Percentiles rank a stretch among this genome's conserved stretches.
Conservation (phyloP, 2,888 invertebrate genomes). For the Lycia hirtaria region DNA sequence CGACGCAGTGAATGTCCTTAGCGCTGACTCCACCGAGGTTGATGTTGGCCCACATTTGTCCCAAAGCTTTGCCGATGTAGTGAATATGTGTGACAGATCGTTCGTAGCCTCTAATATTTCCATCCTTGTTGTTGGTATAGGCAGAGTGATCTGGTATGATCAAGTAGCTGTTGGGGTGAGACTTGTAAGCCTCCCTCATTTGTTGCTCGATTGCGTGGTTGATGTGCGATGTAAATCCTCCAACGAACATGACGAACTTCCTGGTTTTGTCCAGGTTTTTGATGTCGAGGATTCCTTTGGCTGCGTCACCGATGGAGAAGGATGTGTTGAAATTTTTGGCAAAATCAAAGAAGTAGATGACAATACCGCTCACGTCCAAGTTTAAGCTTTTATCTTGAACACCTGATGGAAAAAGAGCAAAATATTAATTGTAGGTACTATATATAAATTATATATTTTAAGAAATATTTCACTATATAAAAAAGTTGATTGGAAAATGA, state of each 20-base stretch:
- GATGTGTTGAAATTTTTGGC: constrained; percentile 51
- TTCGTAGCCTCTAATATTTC: constrained; percentile 69
- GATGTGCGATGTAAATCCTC: constrained; percentile 73
- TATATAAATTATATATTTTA: background rate
- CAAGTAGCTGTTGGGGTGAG: constrained; percentile 69
- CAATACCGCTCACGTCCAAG: constrained; percentile 64
- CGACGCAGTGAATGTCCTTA: constrained; percentile 71
- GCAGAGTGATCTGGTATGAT: constrained; percentile 77
- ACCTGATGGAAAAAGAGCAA: constrained; percentile 52
- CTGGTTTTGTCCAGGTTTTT: constrained; percentile 59
- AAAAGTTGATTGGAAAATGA: background rate
- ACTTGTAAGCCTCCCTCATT: constrained; percentile 65
- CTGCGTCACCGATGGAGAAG: constrained; percentile 62
- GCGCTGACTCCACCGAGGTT: constrained; percentile 61
- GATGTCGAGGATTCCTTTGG: constrained; percentile 60
- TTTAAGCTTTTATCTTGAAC: constrained; percentile 59
- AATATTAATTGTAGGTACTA: background rate
- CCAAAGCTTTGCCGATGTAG: constrained; percentile 72
- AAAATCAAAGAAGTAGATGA: constrained; percentile 71
- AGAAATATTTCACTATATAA: background rate
- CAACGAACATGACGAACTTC: constrained; percentile 69
- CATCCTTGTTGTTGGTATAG: constrained; percentile 69
- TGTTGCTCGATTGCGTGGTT: constrained; percentile 67
- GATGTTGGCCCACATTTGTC: constrained; percentile 59
- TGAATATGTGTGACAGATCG: constrained; percentile 72